Conservation (phyloP, 2,113 vertebrate genomes). For the Platichthys flesus region DNA sequence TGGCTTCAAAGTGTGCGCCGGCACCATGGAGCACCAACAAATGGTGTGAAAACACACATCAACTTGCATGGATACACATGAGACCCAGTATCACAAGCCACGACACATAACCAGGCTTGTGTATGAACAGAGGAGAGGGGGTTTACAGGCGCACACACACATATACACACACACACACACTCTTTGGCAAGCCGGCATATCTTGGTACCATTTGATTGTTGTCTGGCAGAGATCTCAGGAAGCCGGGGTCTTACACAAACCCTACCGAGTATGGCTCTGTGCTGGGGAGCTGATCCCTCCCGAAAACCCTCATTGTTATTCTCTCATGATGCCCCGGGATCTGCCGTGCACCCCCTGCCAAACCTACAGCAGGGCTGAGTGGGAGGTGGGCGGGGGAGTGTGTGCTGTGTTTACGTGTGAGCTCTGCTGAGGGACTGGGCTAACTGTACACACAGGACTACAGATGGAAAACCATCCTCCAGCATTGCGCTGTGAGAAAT, state of each 20-base stretch:
- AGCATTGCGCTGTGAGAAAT: conserved; percentile 14
- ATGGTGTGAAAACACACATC: conserved; percentile 60
- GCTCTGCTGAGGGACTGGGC: conserved; percentile 61
- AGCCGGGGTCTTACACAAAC: conserved; percentile 74
- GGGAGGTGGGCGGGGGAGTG: conserved; percentile 38
- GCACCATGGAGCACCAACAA: conserved; percentile 37
- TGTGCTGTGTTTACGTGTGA: conserved; percentile 66
- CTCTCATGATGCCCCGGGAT: conserved; percentile 73
- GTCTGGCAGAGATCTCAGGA: conserved; percentile 65
- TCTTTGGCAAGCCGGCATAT: conserved; percentile 41
- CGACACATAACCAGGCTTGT: conserved; percentile 43
- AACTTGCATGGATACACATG: conserved; percentile 56
- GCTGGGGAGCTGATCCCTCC: conserved; percentile 73
- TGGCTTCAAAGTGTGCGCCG: conserved; percentile 55
- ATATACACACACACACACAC: no score
- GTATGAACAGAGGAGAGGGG: conserved; percentile 29
- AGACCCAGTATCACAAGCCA: conserved; percentile 62
- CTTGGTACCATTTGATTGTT: conserved; percentile 75
- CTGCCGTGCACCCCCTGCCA: conserved; percentile 68
- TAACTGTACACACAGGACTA: conserved; percentile 67
- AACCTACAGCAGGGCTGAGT: conserved; percentile 71
- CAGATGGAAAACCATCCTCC: conserved; percentile 44
- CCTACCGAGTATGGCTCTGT: conserved; percentile 66
- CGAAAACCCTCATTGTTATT: conserved; percentile 80
- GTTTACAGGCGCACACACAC: background rate